Evolutionary conservation across 2,888 invertebrate species (phyloP), one percentile per base, ranked within the genome.

Genomic region (Anthrax anthrax): DNA sequence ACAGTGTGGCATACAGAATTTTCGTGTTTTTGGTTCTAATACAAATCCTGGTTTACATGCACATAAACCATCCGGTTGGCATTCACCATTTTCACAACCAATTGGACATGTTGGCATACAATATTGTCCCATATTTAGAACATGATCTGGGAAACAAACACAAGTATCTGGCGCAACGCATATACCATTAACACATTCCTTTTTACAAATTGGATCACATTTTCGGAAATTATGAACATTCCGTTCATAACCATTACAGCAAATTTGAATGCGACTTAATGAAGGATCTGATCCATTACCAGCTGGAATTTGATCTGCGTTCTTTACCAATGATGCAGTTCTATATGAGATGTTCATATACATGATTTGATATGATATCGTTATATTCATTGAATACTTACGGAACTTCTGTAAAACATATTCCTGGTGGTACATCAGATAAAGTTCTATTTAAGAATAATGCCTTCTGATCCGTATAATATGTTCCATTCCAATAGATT

Each of bases 221-320:
- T 58, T 70, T 4, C 69, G 71, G 55, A 55, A 68, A 59, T 70
- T 71, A 59, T 74, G 74, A 8, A 71, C 67, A 60, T 80, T 77
- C 13, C 77, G 73, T 50, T 72, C 70, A 64, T 79, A 85, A 16
- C 84, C 85, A 1, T 75, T 72, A 59, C 86, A 86, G 59, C 86
- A 86, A 19, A 78, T 72, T 51, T 78, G 71, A 54, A 82, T 77
- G 50, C 73, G 74, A 57, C 80, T 81, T 56, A 77, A 71, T 18
- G 76, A 74, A 8, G 78, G 65, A 2, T 73, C 69, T 1, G 81
- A 64, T 27, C 66, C 67, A 50, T 67, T 67, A 40, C 67, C 64
- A 17, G 50, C 55, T 32, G 29, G 29, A 32, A 32, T 32, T 32
- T 32, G 29, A 32, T 50, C 1, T 50, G 57, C 45, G 46, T 57